phyloP scores from a whole-genome alignment of 2,797 vertebrate species.

The Coracias cyanogaster region DNA sequence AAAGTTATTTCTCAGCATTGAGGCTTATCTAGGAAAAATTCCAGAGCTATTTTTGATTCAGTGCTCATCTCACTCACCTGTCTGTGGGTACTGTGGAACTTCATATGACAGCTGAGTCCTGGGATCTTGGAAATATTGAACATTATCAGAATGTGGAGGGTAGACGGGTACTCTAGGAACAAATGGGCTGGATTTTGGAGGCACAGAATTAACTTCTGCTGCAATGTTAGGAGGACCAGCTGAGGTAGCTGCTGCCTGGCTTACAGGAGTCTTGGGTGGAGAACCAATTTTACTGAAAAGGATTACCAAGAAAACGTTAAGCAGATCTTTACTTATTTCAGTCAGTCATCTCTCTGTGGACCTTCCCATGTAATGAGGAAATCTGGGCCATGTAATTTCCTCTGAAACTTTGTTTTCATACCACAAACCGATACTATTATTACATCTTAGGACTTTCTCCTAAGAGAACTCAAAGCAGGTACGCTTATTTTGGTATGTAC shows the following conservation, averaged over 20 bases:
- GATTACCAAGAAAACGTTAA: conserved; percentile 39
- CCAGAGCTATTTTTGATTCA: not conserved
- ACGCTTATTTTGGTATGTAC: not conserved
- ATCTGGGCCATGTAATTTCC: not conserved
- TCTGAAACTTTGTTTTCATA: not conserved
- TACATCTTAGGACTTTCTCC: not conserved
- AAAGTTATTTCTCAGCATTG: not conserved
- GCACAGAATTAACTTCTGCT: conserved; percentile 80
- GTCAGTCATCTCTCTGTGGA: fast-evolving
- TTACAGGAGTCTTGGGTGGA: conserved; percentile 89
- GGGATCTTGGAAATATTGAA: conserved; percentile 90
- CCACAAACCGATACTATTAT: not conserved
- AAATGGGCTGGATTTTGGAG: conserved; percentile 87
- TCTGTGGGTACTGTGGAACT: conserved; percentile 84
- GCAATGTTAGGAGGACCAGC: conserved; percentile 82
- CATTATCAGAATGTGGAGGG: conserved; percentile 86
- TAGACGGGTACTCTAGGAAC: conserved; percentile 85
- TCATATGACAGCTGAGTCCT: conserved; percentile 86
- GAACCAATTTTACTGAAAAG: conserved; percentile 86
- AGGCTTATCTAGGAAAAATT: not conserved
- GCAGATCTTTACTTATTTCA: not conserved
- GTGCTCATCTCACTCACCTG: conserved; percentile 81
- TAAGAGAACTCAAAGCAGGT: not conserved
- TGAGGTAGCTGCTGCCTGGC: conserved; percentile 84
- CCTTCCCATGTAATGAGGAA: not conserved